phyloP scores from a whole-genome alignment of 2,888 invertebrate genomes.

The Hermodice carunculata region DNA sequence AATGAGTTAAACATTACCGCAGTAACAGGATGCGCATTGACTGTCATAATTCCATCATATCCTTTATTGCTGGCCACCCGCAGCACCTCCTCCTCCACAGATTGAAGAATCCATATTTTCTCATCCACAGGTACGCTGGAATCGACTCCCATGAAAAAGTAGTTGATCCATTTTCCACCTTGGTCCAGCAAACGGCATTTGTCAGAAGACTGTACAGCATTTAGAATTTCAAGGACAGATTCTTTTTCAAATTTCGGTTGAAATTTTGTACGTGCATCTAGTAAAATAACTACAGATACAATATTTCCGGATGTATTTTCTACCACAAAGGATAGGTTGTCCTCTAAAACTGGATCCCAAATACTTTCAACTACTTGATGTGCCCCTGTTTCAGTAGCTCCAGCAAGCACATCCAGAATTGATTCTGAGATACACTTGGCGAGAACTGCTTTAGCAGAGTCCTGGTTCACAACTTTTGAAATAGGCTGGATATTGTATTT shows the following conservation, averaged over 20 bases:
- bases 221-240: slow-evolving; percentile 16
- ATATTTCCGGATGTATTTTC: no score
- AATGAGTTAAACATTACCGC: not conserved
- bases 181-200: not conserved
- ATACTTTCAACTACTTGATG: slow-evolving; percentile 1
- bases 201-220: slow-evolving; percentile 16
- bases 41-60: slow-evolving; percentile 13
- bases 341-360: slow-evolving; percentile 7
- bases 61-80: not conserved
- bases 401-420: slow-evolving; percentile 16
- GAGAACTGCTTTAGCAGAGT: not conserved
- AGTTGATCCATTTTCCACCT: slow-evolving; percentile 14
- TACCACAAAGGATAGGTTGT: slow-evolving; percentile 17
- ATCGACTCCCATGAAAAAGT: slow-evolving; percentile 5
- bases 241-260: slow-evolving; percentile 16
- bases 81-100: not conserved
- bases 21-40: slow-evolving; percentile 23
- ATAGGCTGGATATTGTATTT: no score
- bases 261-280: no score
- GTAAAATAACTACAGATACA: no score
- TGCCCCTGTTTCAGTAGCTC: not conserved
- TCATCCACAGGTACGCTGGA: not conserved
- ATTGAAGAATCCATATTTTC: not conserved
- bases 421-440: not conserved
- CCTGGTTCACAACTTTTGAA: slow-evolving; percentile 9